These are phyloP conservation scores for Glossosoma conforme DNA, from an alignment of 1,140 invertebrate species.

Conservation along the genomic window DNA sequence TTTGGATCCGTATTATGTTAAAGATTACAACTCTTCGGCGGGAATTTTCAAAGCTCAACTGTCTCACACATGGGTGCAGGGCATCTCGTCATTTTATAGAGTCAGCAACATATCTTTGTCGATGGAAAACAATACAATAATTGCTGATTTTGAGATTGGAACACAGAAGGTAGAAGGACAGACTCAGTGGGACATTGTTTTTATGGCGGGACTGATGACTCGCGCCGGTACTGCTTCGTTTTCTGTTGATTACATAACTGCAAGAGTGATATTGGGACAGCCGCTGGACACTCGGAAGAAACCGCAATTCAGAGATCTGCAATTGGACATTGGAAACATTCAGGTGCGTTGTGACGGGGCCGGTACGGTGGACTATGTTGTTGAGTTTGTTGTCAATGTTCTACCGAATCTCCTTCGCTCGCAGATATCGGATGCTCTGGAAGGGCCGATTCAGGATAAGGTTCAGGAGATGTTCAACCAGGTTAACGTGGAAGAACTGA, in stretches of 20 bases:
- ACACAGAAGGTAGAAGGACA: conserved; percentile 71
- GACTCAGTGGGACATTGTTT: conserved; percentile 70
- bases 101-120: conserved; percentile 70
- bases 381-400: conserved; percentile 73
- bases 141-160: conserved; percentile 64
- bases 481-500: conserved; percentile 66
- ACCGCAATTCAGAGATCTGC: conserved; percentile 63
- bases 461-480: conserved; percentile 62
- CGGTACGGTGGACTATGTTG: conserved; percentile 72
- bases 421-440: conserved; percentile 78
- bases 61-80: conserved; percentile 69
- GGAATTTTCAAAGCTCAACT: conserved; percentile 65
- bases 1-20: conserved; percentile 67
- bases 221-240: conserved; percentile 68
- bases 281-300: conserved; percentile 69
- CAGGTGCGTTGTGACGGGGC: conserved; percentile 71
- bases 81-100: conserved; percentile 73
- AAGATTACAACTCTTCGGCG: conserved; percentile 64
- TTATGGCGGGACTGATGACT: conserved; percentile 61
- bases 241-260: conserved; percentile 68
- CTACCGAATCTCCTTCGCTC: conserved; percentile 76
- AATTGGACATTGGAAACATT: conserved; percentile 78
- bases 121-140: conserved; percentile 65
- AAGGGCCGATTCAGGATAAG: conserved; percentile 64
- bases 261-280: conserved; percentile 62